Conservation (phyloP, 1,140 invertebrate species). For the Xylocopa sonorina region DNA sequence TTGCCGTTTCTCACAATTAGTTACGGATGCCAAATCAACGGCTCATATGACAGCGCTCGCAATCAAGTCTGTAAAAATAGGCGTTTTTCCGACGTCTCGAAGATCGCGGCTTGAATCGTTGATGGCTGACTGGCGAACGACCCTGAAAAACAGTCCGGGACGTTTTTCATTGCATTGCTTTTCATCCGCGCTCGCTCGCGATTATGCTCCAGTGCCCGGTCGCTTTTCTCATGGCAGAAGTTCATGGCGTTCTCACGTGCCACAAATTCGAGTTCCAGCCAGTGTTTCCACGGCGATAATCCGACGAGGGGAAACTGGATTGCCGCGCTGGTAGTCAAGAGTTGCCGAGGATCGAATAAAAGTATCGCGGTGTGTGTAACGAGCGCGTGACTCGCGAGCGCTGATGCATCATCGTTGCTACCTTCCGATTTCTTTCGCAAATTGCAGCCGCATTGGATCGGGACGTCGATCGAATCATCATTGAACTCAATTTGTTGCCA, state of each 20-base stretch:
- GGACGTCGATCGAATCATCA: slow-evolving; percentile 57
- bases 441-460: slow-evolving; percentile 56
- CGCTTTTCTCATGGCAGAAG: slow-evolving; percentile 25
- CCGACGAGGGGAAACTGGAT: slow-evolving; percentile 20
- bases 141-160: neutral
- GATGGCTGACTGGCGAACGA: slow-evolving; percentile 10
- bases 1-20: no score
- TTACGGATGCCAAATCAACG: no score
- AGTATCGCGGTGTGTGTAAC: slow-evolving; percentile 11
- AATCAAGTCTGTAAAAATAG: no score
- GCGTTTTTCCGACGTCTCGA: no score
- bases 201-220: neutral
- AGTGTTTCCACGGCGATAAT: slow-evolving; percentile 15
- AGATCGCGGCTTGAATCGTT: no score
- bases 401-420: slow-evolving; percentile 11
- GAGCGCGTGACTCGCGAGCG: slow-evolving; percentile 34
- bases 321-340: slow-evolving; percentile 7
- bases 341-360: neutral
- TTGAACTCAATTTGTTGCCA: slow-evolving; percentile 62
- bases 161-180: neutral
- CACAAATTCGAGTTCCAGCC: slow-evolving; percentile 39
- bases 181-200: neutral
- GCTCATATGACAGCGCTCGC: no score
- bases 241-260: slow-evolving; percentile 60
- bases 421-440: slow-evolving; percentile 60